A percentile compares a stretch with the other conserved stretches of the same genome.
Evolutionary conservation across 2,888 invertebrate genomes (phyloP).

Genomic region (Harpagoxenus sublaevis): DNA sequence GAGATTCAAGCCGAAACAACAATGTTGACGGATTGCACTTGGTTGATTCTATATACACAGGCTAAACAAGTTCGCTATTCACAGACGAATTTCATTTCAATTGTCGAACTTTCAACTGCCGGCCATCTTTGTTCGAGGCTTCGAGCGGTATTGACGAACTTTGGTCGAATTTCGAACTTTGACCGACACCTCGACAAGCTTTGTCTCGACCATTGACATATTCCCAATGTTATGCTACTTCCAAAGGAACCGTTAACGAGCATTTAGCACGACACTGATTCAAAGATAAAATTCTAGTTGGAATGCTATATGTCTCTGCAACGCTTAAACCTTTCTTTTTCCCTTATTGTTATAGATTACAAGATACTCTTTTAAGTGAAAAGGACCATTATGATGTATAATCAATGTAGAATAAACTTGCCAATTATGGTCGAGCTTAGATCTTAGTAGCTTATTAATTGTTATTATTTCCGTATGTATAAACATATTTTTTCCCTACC

Average conservation of each 20-base stretch:
- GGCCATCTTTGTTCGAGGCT: constrained; percentile 36
- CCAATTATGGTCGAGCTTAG: too few species aligned
- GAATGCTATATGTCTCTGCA: not conserved
- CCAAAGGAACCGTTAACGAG: constrained; percentile 29
- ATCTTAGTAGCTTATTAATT: too few species aligned
- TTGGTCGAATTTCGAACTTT: constrained; percentile 27
- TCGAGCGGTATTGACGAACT: constrained; percentile 32
- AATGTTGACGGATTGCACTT: constrained; percentile 40
- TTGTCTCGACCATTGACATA: constrained; percentile 39
- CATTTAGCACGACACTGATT: constrained; percentile 29
- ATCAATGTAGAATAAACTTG: too few species aligned
- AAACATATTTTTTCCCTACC: too few species aligned
- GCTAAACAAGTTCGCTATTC: not conserved
- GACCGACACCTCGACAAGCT: constrained; percentile 33
- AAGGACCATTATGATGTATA: too few species aligned
- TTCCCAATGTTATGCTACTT: constrained; percentile 46
- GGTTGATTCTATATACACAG: not conserved
- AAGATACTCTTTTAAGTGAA: not conserved
- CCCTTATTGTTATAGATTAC: too few species aligned
- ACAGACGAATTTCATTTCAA: constrained; percentile 44
- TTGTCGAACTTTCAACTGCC: constrained; percentile 34
- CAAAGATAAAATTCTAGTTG: not conserved
- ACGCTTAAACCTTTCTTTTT: not conserved
- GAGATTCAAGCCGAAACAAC: not conserved
- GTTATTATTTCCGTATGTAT: too few species aligned